phyloP scores from a whole-genome alignment of 2,113 vertebrate genomes.

The Percina caprodes region DNA sequence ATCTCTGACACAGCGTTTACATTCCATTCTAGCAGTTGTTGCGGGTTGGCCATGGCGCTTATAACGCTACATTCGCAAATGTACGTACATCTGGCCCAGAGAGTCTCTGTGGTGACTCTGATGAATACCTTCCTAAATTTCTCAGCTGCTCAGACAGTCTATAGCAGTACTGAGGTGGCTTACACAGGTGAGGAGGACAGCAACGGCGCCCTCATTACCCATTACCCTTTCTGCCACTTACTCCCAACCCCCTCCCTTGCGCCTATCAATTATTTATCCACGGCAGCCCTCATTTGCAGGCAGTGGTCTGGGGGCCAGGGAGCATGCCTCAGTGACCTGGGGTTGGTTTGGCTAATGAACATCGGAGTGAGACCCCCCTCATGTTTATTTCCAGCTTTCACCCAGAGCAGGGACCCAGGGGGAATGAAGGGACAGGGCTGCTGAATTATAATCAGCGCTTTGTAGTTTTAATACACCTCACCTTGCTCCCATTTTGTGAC shows the following conservation, averaged over 20 bases:
- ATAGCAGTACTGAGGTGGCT: slow-evolving; percentile 14
- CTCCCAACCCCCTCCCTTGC: neutral
- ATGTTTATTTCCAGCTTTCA: slow-evolving; percentile 69
- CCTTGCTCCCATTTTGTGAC: neutral
- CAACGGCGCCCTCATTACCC: slow-evolving; percentile 53
- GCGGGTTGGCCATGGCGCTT: no score
- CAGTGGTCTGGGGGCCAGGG: slow-evolving; percentile 44
- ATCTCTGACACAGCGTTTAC: no score
- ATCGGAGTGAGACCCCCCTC: slow-evolving; percentile 39
- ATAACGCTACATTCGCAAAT: no score
- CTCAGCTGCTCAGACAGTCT: slow-evolving; percentile 39
- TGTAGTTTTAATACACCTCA: slow-evolving; percentile 45
- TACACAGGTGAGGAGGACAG: slow-evolving; percentile 57
- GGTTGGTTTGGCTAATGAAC: slow-evolving; percentile 60
- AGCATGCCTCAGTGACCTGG: slow-evolving; percentile 33
- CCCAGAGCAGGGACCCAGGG: slow-evolving; percentile 35
- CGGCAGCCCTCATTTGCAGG: slow-evolving; percentile 54
- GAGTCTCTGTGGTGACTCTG: slow-evolving; percentile 8
- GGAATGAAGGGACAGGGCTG: slow-evolving; percentile 13
- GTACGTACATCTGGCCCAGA: no score
- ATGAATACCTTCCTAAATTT: slow-evolving; percentile 44
- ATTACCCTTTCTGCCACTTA: slow-evolving; percentile 36
- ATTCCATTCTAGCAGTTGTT: no score
- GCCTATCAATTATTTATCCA: slow-evolving; percentile 69
- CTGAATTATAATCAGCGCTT: slow-evolving; percentile 65